phyloP scores from a whole-genome alignment of 2,888 invertebrate genomes.

The Andrena haemorrhoa region DNA sequence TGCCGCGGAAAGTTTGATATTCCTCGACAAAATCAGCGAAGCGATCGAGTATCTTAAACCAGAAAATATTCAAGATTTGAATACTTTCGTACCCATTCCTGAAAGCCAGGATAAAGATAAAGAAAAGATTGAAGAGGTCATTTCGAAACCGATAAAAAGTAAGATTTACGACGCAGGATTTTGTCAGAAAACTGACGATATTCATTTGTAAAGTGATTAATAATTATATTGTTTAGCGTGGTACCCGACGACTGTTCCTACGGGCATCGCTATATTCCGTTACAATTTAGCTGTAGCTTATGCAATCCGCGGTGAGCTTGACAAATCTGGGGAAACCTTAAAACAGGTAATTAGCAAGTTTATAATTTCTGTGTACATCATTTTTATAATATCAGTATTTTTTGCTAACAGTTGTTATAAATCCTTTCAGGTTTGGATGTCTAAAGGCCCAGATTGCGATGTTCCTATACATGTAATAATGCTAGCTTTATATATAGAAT shows the following conservation, averaged over 20 bases:
- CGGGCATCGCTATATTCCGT: constrained; percentile 90
- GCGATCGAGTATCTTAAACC: constrained; percentile 94
- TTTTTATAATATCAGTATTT: background rate
- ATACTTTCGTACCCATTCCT: constrained; percentile 82
- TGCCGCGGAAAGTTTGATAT: constrained; percentile 94
- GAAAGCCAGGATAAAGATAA: constrained; percentile 83
- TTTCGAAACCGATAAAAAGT: constrained; percentile 77
- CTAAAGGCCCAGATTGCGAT: constrained; percentile 85
- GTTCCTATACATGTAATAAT: constrained; percentile 88
- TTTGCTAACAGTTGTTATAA: constrained; percentile 12
- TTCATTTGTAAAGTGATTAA: background rate
- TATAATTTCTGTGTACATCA: background rate
- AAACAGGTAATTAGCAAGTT: constrained; percentile 79
- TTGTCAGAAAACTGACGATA: constrained; percentile 11
- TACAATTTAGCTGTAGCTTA: constrained; percentile 93
- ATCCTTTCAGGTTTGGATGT: constrained; percentile 86
- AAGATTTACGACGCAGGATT: constrained; percentile 34
- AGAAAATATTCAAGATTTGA: constrained; percentile 88
- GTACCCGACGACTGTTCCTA: constrained; percentile 88
- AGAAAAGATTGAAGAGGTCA: constrained; percentile 84
- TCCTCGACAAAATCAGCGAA: constrained; percentile 92
- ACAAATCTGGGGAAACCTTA: constrained; percentile 87
- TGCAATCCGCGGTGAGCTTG: constrained; percentile 90
- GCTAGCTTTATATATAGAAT: constrained; percentile 88
- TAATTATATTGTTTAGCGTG: constrained; percentile 85